Evolutionary conservation across 2,113 vertebrate genomes (phyloP).

Genomic region (Limnothrissa miodon): DNA sequence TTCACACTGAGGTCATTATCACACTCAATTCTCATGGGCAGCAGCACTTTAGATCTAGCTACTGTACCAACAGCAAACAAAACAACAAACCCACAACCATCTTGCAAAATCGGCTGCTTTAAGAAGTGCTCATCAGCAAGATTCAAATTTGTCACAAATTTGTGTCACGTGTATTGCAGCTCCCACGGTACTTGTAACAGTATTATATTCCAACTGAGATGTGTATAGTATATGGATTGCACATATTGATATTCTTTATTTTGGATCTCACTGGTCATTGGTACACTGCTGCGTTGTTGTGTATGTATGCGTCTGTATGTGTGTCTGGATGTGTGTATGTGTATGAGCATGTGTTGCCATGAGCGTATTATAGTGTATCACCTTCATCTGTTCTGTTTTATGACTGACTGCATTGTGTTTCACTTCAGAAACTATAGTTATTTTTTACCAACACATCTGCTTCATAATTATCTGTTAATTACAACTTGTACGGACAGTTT

Average conservation of each 20-base stretch:
- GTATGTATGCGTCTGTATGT: conserved; percentile 41
- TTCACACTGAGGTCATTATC: conserved; percentile 36
- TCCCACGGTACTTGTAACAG: conserved; percentile 32
- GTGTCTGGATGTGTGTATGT: neutral
- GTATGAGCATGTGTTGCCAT: neutral
- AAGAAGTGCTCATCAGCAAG: conserved; percentile 40
- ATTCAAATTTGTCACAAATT: conserved; percentile 41
- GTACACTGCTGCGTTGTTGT: conserved; percentile 55
- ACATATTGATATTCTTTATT: conserved; percentile 47
- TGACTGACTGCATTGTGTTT: conserved; percentile 39
- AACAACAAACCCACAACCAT: conserved; percentile 26
- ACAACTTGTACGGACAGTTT: conserved; percentile 32
- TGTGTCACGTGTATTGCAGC: conserved; percentile 43
- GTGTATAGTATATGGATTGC: conserved; percentile 53
- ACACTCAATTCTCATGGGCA: conserved; percentile 16
- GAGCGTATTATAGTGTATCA: conserved; percentile 4
- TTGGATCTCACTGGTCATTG: conserved; percentile 59
- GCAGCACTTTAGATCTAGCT: conserved; percentile 54
- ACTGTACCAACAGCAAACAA: conserved; percentile 29
- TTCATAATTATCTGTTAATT: conserved; percentile 20
- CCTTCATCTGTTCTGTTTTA: neutral
- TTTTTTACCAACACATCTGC: conserved; percentile 29
- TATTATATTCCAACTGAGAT: conserved; percentile 47
- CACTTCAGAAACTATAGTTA: conserved; percentile 30
- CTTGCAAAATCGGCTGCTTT: conserved; percentile 40